Percentiles rank a stretch among this genome's conserved stretches.
Evolutionary conservation across 2,113 vertebrate species (phyloP).

Genomic region (Anhinga rufa): DNA sequence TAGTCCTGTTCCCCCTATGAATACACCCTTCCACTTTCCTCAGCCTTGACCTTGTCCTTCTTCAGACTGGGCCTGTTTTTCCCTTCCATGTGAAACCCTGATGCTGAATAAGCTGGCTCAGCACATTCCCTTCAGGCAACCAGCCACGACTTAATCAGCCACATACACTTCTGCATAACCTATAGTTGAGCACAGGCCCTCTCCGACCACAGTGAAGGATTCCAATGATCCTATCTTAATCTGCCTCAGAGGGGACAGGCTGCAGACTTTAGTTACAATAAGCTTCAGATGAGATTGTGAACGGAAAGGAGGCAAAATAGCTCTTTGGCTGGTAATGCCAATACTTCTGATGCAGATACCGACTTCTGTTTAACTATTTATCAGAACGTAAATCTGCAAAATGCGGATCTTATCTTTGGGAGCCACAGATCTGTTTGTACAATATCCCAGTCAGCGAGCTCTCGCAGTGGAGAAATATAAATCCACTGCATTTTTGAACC

Average conservation of each 20-base stretch:
- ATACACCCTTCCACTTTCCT: not conserved
- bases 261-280: not conserved
- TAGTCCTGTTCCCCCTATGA: not conserved
- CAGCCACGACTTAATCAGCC: not conserved
- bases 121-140: not conserved
- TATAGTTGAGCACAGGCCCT: not conserved
- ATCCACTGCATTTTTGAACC: not conserved
- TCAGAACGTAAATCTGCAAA: not conserved
- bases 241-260: not conserved
- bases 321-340: not conserved
- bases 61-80: not conserved
- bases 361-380: not conserved
- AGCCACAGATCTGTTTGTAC: not conserved
- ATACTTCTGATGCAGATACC: not conserved
- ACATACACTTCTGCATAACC: not conserved
- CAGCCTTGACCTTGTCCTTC: not conserved
- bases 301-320: not conserved
- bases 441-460: not conserved
- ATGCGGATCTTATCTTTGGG: accelerated
- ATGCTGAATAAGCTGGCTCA: not conserved
- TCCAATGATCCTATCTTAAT: not conserved
- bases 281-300: not conserved
- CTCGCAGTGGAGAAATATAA: no score
- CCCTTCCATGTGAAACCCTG: not conserved
- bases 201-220: not conserved